phyloP scores from a whole-genome alignment of 2,888 invertebrate species.

The Drosophila helvetica region DNA sequence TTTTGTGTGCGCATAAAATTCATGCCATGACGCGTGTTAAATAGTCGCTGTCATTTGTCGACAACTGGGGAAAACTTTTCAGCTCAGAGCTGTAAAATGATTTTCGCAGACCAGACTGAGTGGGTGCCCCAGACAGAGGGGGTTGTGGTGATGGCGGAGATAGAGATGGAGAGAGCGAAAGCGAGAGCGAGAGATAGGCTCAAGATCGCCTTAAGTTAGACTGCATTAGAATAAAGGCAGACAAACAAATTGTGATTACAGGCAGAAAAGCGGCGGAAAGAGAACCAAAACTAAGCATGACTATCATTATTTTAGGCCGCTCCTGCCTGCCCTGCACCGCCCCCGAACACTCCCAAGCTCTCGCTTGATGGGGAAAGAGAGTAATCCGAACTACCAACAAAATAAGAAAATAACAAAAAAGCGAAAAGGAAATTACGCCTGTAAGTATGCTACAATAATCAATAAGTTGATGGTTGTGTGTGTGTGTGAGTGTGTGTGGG shows the following conservation, averaged over 20 bases:
- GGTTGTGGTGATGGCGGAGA: background rate
- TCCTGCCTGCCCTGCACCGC: background rate
- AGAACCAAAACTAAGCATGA: constrained; percentile 57
- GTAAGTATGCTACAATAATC: constrained; percentile 77
- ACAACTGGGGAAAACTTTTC: constrained; percentile 46
- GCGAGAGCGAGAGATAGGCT: constrained; percentile 1
- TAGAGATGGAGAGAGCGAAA: too few relatives aligned
- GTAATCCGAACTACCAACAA: constrained; percentile 29
- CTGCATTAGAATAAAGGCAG: constrained; percentile 43
- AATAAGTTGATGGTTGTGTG: constrained; percentile 56
- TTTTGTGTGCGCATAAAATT: constrained; percentile 56
- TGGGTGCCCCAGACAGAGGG: background rate
- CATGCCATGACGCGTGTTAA: constrained; percentile 74
- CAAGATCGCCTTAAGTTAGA: constrained; percentile 47
- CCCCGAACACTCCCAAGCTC: too few relatives aligned
- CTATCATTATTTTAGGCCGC: constrained; percentile 37
- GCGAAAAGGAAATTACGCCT: constrained; percentile 59
- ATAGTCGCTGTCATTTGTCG: constrained; percentile 68
- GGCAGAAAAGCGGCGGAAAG: constrained; percentile 33
- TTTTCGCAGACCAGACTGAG: constrained; percentile 31
- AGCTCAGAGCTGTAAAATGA: constrained; percentile 39
- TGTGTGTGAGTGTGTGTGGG: constrained; percentile 12
- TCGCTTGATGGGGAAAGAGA: constrained; percentile 19
- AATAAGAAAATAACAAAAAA: constrained; percentile 35
- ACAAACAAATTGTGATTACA: constrained; percentile 69